Base-by-base conservation (phyloP, 1,140 invertebrate genomes). In the Drosophila ohnishii region DNA sequence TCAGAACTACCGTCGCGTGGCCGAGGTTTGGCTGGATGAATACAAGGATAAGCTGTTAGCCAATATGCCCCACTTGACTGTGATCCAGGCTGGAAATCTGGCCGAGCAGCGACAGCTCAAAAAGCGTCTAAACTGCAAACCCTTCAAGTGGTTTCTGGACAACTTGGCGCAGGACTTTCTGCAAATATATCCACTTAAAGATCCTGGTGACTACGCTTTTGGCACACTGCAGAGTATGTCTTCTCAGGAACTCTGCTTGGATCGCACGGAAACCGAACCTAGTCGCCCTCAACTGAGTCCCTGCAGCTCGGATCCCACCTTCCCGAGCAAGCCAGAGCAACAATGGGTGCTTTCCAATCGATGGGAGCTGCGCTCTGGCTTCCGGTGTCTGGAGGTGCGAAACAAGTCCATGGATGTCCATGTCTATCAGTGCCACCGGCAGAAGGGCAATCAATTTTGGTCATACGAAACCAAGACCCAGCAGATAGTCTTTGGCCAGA, bases 1-100 rank as follows among this genome's bases (percentile, higher is more conserved):
- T 5, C 81, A 97, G 96, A 95, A 99, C 94, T 96, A 98, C 93
- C 92, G 95, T 91, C 93, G 98, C 30, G 95, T 98, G 5, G 98
- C 97, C 4, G 97, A 98, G 90, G 97, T 99, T 3, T 99, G 98
- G 98, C 98, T 99, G 97, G 98, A 99, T 91, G 97, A 98, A 83
- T 99, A 98, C 87, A 96, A 96, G 14, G 94, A 98, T 76, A 96
- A 95, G 90, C 87, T 99, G 28, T 99, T 98, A 92, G 93, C 94
- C 57, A 93, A 96, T 7, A 92, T 95, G 34, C 96, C 97, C 72
- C 94, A 95, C 66, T 96, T 97, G 81, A 93, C 94, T 22, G 91
- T 93, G 28, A 93, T 97, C 10, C 93, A 96, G 88, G 93, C 95
- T 16, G 98, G 98, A 1, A 80, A 78, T 92, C 80, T 98, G 2